These are phyloP conservation scores for Crepidodera aurea DNA, from an alignment of 2,888 invertebrate species.

Conservation along the genomic window DNA sequence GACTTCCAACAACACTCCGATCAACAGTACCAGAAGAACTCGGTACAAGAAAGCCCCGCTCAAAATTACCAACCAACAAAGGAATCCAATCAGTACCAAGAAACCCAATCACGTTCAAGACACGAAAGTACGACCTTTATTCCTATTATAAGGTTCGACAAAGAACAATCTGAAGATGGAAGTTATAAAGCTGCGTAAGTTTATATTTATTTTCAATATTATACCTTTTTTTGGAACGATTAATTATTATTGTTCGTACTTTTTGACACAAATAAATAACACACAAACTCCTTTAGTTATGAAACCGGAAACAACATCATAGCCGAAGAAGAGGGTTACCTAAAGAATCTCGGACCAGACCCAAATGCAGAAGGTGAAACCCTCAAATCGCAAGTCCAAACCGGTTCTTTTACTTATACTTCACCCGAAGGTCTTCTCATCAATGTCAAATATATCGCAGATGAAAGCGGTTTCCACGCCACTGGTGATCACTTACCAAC, in stretches of 20 bases:
- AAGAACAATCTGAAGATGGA: conserved; percentile 84
- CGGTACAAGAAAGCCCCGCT: conserved; percentile 5
- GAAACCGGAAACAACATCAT: conserved; percentile 85
- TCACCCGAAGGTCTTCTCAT: conserved; percentile 81
- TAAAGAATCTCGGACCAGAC: conserved; percentile 68
- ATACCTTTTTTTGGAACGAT: background rate
- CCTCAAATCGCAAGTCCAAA: conserved; percentile 76
- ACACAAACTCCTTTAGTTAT: conserved; percentile 68
- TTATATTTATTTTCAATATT: conserved; percentile 4
- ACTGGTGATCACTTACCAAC: conserved; percentile 85
- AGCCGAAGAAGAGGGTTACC: conserved; percentile 80
- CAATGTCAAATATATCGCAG: conserved; percentile 80
- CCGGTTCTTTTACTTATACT: conserved; percentile 81
- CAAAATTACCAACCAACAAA: conserved; percentile 47
- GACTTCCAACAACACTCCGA: conserved; percentile 16
- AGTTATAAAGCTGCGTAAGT: conserved; percentile 82
- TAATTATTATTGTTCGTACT: background rate
- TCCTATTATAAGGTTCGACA: conserved; percentile 82
- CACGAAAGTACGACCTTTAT: conserved; percentile 76
- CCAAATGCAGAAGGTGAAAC: conserved; percentile 66
- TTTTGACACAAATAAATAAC: too few species aligned
- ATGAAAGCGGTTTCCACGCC: conserved; percentile 83
- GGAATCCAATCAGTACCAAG: conserved; percentile 45
- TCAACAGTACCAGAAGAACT: conserved; percentile 51
- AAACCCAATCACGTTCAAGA: conserved; percentile 25